Percentiles rank a stretch among this genome's conserved stretches.
Evolutionary conservation across 2,113 vertebrate species (phyloP).

Genomic region (Uria aalge): DNA sequence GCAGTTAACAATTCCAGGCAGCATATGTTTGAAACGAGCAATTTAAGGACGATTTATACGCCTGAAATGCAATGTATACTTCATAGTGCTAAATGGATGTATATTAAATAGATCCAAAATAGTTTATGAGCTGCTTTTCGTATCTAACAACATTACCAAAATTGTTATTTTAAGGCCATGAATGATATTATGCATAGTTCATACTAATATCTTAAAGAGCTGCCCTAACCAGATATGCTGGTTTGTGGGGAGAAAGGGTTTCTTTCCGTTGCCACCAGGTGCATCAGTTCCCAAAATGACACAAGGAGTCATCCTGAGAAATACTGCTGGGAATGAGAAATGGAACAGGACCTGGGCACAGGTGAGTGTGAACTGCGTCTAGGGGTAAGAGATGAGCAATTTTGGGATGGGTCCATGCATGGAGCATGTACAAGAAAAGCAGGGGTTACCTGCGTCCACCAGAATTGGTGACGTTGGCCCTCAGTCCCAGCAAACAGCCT

Average conservation of each 20-base stretch:
- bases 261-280: neutral
- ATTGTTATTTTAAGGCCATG: neutral
- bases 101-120: neutral
- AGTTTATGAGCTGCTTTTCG: neutral
- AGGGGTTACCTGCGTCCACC: neutral
- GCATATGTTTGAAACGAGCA: neutral
- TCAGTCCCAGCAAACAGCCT: neutral
- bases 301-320: neutral
- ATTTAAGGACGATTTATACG: neutral
- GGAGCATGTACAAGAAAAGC: neutral
- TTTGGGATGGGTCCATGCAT: too few species aligned
- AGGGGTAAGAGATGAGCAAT: rapidly evolving
- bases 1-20: neutral
- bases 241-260: neutral
- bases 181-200: neutral
- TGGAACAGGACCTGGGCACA: neutral
- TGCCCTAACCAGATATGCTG: too few species aligned
- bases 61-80: neutral
- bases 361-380: neutral
- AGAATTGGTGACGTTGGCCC: neutral
- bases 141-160: neutral
- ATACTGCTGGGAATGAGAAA: neutral
- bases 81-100: neutral
- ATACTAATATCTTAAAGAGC: neutral
- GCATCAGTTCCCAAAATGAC: neutral